Evolutionary conservation across 23 tunicate genomes (phyloP), one percentile per base, ranked within the genome.

Genomic region (Pegea sp.): DNA sequence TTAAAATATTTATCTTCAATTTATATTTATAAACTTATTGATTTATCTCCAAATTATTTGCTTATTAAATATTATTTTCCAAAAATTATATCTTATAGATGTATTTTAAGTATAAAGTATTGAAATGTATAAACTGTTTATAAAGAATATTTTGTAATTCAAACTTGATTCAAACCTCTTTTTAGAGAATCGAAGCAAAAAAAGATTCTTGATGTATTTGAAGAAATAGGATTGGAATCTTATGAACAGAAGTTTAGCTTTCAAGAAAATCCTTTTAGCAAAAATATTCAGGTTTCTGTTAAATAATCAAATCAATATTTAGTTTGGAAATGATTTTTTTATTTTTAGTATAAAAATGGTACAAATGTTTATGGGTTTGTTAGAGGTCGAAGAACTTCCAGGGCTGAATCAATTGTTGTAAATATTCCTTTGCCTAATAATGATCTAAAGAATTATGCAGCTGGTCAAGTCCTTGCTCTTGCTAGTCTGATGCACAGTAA

Each of bases 331-430:
- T 11, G 7, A 11, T 50, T 16, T 50, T 50, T 18, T 33, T 59
- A 1, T 22, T 44, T 30, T 21, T 31, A 73, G 81, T 20, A 51
- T 3, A 21, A 46, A 34, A 72, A 81, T 62, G 80, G 80, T 4
- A 81, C 80, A 11, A 81, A 81, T 60, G 60, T 72, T 46, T 81
- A 81, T 52, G 93, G 74, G 23, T 57, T 81, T 31, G 56, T 72
- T 18, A 66, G 93, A 3, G 80, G 80, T 0, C 38, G 64, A 26
- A 54, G 93, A 28, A 54, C 68, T 21, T 63, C 80, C 25, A 72
- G 79, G 48, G 69, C 74, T 1, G 93, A 81, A 33, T 56, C 63
- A 11, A 62, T 81, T 42, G 75, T 81, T 33, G 31, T 81, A 0
- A 81, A 81, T 44, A 49, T 81, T 72, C 93, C 93, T 16, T 30